Conservation (phyloP, 2,797 vertebrate species). For the Prionace glauca region DNA sequence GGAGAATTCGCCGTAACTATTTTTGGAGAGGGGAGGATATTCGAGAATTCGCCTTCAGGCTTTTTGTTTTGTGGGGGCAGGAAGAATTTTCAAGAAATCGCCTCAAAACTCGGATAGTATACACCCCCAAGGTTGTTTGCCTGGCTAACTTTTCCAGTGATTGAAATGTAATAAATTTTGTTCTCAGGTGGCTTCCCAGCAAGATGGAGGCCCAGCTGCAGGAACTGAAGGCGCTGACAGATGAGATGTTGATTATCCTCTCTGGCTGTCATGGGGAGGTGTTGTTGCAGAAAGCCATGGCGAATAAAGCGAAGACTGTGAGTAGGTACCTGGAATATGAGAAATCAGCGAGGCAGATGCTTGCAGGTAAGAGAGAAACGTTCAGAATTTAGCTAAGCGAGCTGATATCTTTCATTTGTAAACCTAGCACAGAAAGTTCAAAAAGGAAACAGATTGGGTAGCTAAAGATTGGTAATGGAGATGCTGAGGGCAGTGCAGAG, state of each 20-base stretch:
- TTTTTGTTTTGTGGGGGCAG: no score
- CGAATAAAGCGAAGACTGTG: background rate
- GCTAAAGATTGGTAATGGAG: background rate
- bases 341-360: background rate
- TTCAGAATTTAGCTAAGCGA: background rate
- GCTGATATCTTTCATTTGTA: background rate
- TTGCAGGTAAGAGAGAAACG: background rate
- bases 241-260: background rate
- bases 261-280: conserved; percentile 1
- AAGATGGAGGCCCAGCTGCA: conserved; percentile 8
- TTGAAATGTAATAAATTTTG: no score
- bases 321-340: background rate
- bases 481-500: background rate
- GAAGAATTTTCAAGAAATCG: no score
- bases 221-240: background rate
- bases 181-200: background rate
- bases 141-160: no score
- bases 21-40: no score
- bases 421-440: background rate
- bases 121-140: no score
- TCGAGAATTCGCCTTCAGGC: no score
- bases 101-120: background rate
- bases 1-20: no score
- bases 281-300: conserved; percentile 13
- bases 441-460: background rate